Conservation (phyloP, 2,888 invertebrate species). For the Buathra laborator region DNA sequence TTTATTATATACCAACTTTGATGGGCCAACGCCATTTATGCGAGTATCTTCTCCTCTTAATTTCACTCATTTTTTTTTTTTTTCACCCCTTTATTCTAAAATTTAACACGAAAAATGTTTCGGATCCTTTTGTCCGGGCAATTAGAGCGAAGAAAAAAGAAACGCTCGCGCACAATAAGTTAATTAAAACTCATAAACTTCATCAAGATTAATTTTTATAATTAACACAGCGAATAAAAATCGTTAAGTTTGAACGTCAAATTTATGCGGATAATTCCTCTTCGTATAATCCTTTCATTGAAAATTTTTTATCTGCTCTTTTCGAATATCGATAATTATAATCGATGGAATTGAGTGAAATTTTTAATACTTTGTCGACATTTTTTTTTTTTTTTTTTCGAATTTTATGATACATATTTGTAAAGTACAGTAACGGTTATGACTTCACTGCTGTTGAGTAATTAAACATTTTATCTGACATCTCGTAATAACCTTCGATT, state of each 20-base stretch:
- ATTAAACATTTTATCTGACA: too few species aligned
- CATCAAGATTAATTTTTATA: constrained; percentile 3
- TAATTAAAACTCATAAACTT: neutral
- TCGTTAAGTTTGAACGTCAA: neutral
- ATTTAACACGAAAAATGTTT: neutral
- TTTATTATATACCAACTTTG: constrained; percentile 60
- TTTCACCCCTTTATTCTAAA: neutral
- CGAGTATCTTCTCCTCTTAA: constrained; percentile 49
- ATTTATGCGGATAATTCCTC: neutral
- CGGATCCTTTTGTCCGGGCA: neutral
- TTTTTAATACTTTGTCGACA: neutral
- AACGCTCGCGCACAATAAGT: neutral
- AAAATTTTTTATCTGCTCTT: neutral
- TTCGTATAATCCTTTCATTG: neutral
- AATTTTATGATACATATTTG: neutral
- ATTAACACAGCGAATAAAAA: neutral
- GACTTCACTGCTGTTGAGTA: too few species aligned
- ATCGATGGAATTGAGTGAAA: neutral
- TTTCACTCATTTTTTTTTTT: neutral
- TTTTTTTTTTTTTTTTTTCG: neutral
- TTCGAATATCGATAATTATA: neutral
- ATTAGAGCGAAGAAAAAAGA: neutral
- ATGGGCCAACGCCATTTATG: constrained; percentile 64
- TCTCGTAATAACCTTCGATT: too few species aligned
- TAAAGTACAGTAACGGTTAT: too few species aligned